Base-by-base conservation (phyloP, 1,140 invertebrate species). In the Drosophila paulistorum region DNA sequence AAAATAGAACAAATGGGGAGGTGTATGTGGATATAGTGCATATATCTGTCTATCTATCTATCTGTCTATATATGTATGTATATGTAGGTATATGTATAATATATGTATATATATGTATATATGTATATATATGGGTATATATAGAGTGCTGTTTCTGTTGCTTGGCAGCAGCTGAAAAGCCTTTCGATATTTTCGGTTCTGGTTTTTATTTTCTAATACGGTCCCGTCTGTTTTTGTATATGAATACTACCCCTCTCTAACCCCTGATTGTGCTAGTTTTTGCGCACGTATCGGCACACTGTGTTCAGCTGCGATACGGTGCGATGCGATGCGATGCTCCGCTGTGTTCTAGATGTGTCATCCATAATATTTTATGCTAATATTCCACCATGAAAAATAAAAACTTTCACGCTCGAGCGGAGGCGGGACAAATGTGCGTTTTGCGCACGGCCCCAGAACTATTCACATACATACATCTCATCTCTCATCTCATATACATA, bases 331-430 rank as follows among this genome's bases (percentile, higher is more conserved):
- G 75, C 65, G 45, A 51, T 51, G 45, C 73, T 73, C 68, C 71
- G 65, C 74, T 67, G 67, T 78, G 78, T 70, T 70, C 79, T 86
- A 86, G 81, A 90, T 83, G 82, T 90, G 86, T 86, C 86, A 90
- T 90, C 87, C 72, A 79, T 77, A 81, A 90, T 90, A 90, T 90
- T 90, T 90, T 81, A 90, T 83, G 86, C 86, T 90, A 90, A 90
- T 90, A 90, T 83, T 76, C 71, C 74, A 51, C 67, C 72, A 82
- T 79, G 72, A 85, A 87, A 87, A 90, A 87, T 81, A 84, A 64
- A 51, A 84, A 84, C 55, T 89, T 89, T 90, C 85, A 81, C 65
- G 84, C 84, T 84, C 69, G 84, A 89, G 81, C 85, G 84, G 84
- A 87, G 84, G 90, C 85, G 85, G 81, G 69, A 69, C 73, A 90